Percentiles rank a stretch among this genome's conserved stretches.
Evolutionary conservation across 2,888 invertebrate genomes (phyloP).

Genomic region (Drosophila pseudotalamancana): DNA sequence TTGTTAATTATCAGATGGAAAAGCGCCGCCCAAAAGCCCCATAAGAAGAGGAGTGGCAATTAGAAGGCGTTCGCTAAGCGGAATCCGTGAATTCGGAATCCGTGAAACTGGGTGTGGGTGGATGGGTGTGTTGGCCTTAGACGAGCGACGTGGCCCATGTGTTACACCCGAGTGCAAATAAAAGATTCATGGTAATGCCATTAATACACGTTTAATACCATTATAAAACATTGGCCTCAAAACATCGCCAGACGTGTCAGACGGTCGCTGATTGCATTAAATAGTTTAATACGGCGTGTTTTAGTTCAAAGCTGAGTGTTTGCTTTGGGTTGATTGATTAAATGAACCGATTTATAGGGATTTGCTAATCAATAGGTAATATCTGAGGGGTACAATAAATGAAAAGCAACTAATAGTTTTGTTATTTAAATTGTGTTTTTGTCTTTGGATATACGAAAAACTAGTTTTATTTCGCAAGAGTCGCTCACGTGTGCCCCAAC

Average conservation of each 20-base stretch:
- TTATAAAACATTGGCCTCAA: constrained; percentile 62
- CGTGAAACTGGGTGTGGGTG: constrained; percentile 34
- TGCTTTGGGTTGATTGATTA: constrained; percentile 10
- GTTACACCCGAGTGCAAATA: constrained; percentile 48
- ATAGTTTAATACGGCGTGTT: constrained; percentile 9
- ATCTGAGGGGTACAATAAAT: no score
- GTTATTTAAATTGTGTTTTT: neutral
- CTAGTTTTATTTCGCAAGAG: neutral
- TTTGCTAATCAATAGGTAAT: constrained; percentile 3
- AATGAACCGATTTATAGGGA: neutral
- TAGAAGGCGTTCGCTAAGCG: constrained; percentile 39
- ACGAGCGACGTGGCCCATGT: constrained; percentile 11
- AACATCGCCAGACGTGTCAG: neutral
- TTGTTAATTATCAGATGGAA: constrained; percentile 51
- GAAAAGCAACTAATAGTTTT: neutral
- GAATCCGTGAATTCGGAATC: constrained; percentile 45
- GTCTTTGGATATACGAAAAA: neutral
- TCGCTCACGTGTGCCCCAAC: neutral
- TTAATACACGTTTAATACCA: constrained; percentile 67
- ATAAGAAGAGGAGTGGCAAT: constrained; percentile 31
- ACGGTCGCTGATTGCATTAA: constrained; percentile 26
- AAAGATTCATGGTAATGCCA: constrained; percentile 72
- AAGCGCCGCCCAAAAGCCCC: neutral
- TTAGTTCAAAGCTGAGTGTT: constrained; percentile 1
- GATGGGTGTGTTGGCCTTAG: neutral